Conservation (phyloP, 1,140 invertebrate species). For the Nasonia longicornis region DNA sequence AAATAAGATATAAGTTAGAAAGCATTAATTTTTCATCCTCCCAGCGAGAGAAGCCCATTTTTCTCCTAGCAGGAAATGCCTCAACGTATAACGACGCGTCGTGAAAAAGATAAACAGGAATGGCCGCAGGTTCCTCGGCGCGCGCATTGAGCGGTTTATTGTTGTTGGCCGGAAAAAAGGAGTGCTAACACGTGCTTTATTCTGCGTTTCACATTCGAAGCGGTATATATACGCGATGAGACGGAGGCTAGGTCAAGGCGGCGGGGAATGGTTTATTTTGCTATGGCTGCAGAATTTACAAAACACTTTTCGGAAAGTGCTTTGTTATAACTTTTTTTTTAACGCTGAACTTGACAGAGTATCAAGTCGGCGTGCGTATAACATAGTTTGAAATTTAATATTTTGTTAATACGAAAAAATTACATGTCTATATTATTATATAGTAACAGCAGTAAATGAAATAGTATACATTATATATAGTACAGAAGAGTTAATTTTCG, state of each 20-base stretch:
- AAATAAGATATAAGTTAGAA: background rate
- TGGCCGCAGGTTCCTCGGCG: background rate
- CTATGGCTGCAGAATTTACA: constrained; percentile 45
- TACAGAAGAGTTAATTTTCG: too few relatives aligned
- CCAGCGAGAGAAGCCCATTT: background rate
- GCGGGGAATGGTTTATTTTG: constrained; percentile 54
- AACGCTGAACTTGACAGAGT: background rate
- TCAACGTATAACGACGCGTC: background rate
- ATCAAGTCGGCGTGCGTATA: too few relatives aligned
- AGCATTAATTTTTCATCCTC: constrained; percentile 24
- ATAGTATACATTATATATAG: too few relatives aligned
- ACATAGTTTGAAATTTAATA: too few relatives aligned
- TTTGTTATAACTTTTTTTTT: background rate
- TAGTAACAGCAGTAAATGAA: too few relatives aligned
- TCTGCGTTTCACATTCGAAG: constrained; percentile 32
- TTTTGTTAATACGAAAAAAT: too few relatives aligned
- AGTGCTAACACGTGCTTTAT: constrained; percentile 19
- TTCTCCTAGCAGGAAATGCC: background rate
- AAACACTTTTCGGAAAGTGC: constrained; percentile 9
- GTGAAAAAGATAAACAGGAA: constrained; percentile 21
- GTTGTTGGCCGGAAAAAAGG: constrained; percentile 52
- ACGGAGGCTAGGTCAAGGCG: constrained; percentile 54
- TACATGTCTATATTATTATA: too few relatives aligned
- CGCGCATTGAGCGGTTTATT: constrained; percentile 51
- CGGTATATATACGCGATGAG: constrained; percentile 25